Base-by-base conservation (phyloP, 2,797 vertebrate species). In the Gobionotothen gibberifrons region DNA sequence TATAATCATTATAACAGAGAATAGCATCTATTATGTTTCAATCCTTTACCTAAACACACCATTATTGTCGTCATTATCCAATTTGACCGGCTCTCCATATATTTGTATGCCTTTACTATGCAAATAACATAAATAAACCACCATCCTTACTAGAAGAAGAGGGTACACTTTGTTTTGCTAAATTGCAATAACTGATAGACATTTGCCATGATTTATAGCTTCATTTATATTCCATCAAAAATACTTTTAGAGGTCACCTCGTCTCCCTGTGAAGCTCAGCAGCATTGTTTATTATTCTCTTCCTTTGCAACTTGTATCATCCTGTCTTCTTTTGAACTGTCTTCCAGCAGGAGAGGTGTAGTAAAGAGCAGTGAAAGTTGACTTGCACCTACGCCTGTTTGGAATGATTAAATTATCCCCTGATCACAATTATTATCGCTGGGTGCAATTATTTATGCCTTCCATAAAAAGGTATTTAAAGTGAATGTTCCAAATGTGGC, bases 141-240 rank as follows among this genome's bases (percentile, higher is more conserved):
- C 47, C 12, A 39, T 78, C 46, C 44, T 51, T 59, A 71, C 22
- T 1, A 11, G 53, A 36, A 47, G 46, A 26, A 61, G 57, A 44
- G 10, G 15, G 46, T 9, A 69, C 66, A 47, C 12, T 39, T 68
- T 70, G 56, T 60, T 32, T 52, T 43, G 32, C 65, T 13, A 46
- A 69, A 19, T 2, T 44, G 57, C 36, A 68, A 49, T 52, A 69
- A 74, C 52, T 66, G 63, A 39, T 61, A 43, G 32, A 57, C 40
- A 81, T 75, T 64, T 74, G 54, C 75, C 56, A 2, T 76, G 75
- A 82, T 79, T 85, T 60, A 76, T 78, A 46, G 69, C 78, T 85
- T 73, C 6, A 85, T 81, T 74, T 75, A 44, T 78, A 13, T 85
- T 77, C 26, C 44, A 66, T 82, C 63, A 57, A 21, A 73, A 68